Percentiles rank a stretch among this genome's conserved stretches.
Evolutionary conservation across 2,888 invertebrate species (phyloP).

Genomic region (Lepidochrysops patricia): DNA sequence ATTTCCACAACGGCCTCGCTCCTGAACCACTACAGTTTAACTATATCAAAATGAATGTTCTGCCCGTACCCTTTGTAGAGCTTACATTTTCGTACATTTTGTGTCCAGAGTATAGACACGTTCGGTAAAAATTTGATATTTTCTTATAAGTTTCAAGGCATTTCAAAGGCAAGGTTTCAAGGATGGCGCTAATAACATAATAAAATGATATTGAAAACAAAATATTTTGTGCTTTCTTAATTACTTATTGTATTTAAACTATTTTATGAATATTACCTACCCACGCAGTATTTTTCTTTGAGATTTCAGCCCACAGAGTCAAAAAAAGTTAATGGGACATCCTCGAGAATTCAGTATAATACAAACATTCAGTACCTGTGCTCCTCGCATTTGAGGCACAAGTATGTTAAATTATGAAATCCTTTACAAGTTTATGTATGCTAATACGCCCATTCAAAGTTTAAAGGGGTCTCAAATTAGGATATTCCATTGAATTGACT

Average conservation of each 20-base stretch:
- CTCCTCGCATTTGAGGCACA: background rate
- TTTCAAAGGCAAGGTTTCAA: no score
- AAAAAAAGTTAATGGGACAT: background rate
- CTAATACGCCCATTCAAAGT: constrained; percentile 8
- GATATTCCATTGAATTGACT: constrained; percentile 30
- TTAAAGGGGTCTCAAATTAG: constrained; percentile 22
- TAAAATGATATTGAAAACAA: no score
- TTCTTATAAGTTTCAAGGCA: no score
- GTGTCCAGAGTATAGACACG: no score
- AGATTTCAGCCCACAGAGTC: background rate
- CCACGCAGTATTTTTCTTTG: no score
- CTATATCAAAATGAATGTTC: constrained; percentile 28
- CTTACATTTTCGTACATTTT: background rate
- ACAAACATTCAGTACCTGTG: background rate
- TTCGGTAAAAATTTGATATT: no score
- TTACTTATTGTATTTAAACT: no score
- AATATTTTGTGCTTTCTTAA: no score
- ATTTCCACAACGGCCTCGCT: constrained; percentile 29
- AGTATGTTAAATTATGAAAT: constrained; percentile 1
- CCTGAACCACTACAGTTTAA: constrained; percentile 24
- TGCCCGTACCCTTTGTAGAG: background rate
- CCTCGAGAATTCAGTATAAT: background rate
- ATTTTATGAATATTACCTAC: no score
- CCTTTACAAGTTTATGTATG: constrained; percentile 5
- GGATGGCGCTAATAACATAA: no score